These are phyloP conservation scores for Acleris cristana DNA, from an alignment of 2,888 invertebrate species.

Conservation along the genomic window DNA sequence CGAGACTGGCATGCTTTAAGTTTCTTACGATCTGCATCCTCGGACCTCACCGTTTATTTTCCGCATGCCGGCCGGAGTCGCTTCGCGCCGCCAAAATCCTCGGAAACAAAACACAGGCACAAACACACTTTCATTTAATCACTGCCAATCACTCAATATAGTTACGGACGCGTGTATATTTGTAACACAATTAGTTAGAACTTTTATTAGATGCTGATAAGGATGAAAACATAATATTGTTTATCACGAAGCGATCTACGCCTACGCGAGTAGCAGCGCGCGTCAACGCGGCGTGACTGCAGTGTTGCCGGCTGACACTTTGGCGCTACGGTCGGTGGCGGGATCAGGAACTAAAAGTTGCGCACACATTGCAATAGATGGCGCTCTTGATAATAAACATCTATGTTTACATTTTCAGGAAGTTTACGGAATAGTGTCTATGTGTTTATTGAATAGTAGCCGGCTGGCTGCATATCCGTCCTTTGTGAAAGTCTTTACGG, in stretches of 20 bases:
- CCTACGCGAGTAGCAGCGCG: conserved; percentile 78
- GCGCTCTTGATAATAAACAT: conserved; percentile 49
- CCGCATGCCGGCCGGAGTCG: conserved; percentile 78
- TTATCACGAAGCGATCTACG: conserved; percentile 77
- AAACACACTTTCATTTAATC: conserved; percentile 68
- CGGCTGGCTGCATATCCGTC: no score
- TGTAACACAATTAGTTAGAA: conserved; percentile 50
- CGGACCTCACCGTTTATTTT: conserved; percentile 78
- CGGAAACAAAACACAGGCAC: conserved; percentile 76
- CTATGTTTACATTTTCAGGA: conserved; percentile 33
- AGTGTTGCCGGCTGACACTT: conserved; percentile 77
- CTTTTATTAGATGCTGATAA: conserved; percentile 65
- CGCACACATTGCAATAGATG: conserved; percentile 56
- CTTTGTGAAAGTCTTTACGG: no score
- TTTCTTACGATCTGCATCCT: conserved; percentile 40
- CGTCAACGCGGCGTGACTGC: conserved; percentile 83
- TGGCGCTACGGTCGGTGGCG: conserved; percentile 61
- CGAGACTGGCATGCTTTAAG: conserved; percentile 39
- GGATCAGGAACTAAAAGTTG: conserved; percentile 52
- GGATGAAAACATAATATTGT: conserved; percentile 70
- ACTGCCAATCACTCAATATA: conserved; percentile 56
- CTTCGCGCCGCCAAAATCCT: conserved; percentile 77
- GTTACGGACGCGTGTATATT: conserved; percentile 47
- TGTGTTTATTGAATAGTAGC: no score
- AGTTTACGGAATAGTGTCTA: not conserved